phyloP scores from a whole-genome alignment of 2,113 vertebrate genomes.

The Meriones unguiculatus region DNA sequence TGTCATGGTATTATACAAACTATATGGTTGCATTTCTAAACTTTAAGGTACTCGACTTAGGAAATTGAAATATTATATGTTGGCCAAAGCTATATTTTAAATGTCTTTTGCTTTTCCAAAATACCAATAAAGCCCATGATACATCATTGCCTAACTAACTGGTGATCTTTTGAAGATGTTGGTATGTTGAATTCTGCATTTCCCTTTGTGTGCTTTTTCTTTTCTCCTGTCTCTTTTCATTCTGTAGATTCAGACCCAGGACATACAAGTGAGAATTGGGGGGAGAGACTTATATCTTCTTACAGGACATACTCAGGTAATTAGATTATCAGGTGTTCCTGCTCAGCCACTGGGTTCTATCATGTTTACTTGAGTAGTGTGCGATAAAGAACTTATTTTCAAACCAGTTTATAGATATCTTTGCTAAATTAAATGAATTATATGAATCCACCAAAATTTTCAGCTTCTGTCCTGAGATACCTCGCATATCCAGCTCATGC shows the following conservation, averaged over 20 bases:
- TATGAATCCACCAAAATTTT: slow-evolving; percentile 29
- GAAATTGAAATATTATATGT: slow-evolving; percentile 63
- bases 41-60: slow-evolving; percentile 39
- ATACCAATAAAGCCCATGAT: not conserved
- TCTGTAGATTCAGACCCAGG: slow-evolving; percentile 95
- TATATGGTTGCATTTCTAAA: slow-evolving; percentile 55
- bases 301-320: slow-evolving; percentile 97
- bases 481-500: not conserved
- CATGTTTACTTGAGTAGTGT: slow-evolving; percentile 55
- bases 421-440: slow-evolving; percentile 55
- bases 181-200: slow-evolving; percentile 80
- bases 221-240: slow-evolving; percentile 90
- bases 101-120: slow-evolving; percentile 47
- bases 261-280: slow-evolving; percentile 92
- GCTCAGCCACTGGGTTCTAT: slow-evolving; percentile 65
- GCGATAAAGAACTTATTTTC: slow-evolving; percentile 58
- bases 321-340: slow-evolving; percentile 78
- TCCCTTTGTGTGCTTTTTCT: slow-evolving; percentile 78
- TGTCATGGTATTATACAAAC: slow-evolving; percentile 20
- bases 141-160: slow-evolving; percentile 57
- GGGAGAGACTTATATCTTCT: slow-evolving; percentile 92
- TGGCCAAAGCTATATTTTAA: slow-evolving; percentile 64
- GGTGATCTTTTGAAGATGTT: slow-evolving; percentile 64
- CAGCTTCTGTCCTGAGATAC: slow-evolving; percentile 33
- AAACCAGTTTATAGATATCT: slow-evolving; percentile 26